Base-by-base conservation (phyloP, 2,113 vertebrate genomes). In the Anolis carolinensis region DNA sequence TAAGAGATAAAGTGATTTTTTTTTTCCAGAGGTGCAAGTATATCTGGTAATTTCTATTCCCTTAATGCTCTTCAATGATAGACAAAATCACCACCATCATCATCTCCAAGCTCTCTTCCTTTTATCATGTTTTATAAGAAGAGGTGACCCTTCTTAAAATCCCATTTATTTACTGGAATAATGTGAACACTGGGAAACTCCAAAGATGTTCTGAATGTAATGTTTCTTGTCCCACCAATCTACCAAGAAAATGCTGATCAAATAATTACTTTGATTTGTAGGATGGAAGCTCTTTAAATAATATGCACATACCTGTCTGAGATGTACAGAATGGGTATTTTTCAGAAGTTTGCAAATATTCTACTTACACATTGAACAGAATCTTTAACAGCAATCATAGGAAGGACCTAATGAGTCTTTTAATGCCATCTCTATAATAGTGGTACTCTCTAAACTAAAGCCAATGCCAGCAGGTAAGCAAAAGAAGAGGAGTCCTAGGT, bases 351-450 rank as follows among this genome's bases (percentile, higher is more conserved):
- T 76, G 39, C 30, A 55, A 85, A 77, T 23, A 34, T 74, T 63
- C 78, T 74, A 27, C 59, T 65, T 7, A 21, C 39, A 81, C 21
- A 63, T 30, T 79, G 48, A 73, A 20, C 30, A n/a, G 25, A 73
- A 27, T 39, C 21, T 32, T 73, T 80, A 86, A 71, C 23, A 16
- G 55, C 9, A 65, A 25, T 25, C 8, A 5, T 14, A 30, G 2
- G 70, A 90, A 39, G 23, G 25, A 62, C 86, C 82, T 62, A 86
- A 73, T 84, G 63, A 1, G 20, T 90, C 87, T 1, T 25, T 25
- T 68, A n/a, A 21, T 48, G 6, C 36, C 44, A 14, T 50, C 10
- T 82, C 32, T 81, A 10, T 5, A 32, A 34, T 52, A 52, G 14
- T 25, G 44, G 48, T 7, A 7, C 11, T 65, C 34, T 5, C 59